phyloP scores from a whole-genome alignment of 1,140 invertebrate genomes.

The Lasioglossum baleicum region DNA sequence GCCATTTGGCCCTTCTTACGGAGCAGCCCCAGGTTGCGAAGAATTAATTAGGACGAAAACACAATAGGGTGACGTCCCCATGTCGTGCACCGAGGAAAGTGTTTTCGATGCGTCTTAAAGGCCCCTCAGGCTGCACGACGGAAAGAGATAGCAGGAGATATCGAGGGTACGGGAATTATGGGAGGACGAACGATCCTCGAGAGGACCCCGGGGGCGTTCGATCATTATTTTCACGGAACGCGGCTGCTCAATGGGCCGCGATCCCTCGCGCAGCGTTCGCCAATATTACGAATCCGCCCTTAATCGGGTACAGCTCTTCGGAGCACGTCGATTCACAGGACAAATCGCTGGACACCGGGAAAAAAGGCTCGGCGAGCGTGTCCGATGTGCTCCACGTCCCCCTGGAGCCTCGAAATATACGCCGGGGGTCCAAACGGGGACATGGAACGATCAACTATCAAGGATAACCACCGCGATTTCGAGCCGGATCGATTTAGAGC shows the following conservation, averaged over 20 bases:
- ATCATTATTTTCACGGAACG: conserved; percentile 67
- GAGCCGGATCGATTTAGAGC: not conserved
- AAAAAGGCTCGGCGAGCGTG: not conserved
- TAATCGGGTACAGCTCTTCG: conserved; percentile 52
- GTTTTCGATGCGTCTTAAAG: conserved; percentile 43
- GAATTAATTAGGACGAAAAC: conserved; percentile 34
- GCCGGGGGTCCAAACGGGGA: not conserved
- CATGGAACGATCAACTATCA: conserved; percentile 4
- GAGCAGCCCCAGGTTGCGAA: not conserved
- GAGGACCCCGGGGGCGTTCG: conserved; percentile 50
- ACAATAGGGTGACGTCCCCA: not conserved
- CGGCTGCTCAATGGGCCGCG: conserved; percentile 63
- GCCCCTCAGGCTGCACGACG: conserved; percentile 22
- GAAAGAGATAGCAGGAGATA: conserved; percentile 44
- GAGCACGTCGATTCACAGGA: conserved; percentile 30
- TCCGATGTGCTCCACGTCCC: not conserved
- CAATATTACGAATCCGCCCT: conserved; percentile 64
- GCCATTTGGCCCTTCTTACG: not conserved
- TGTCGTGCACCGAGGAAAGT: conserved; percentile 27
- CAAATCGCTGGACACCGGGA: conserved; percentile 32
- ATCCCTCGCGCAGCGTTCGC: conserved; percentile 57
- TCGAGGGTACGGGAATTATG: conserved; percentile 54
- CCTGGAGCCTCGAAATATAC: not conserved
- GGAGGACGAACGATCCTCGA: conserved; percentile 48
- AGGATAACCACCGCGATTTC: not conserved